These are phyloP conservation scores for Girardinichthys multiradiatus DNA, from an alignment of 2,113 vertebrate species.

Conservation along the genomic window DNA sequence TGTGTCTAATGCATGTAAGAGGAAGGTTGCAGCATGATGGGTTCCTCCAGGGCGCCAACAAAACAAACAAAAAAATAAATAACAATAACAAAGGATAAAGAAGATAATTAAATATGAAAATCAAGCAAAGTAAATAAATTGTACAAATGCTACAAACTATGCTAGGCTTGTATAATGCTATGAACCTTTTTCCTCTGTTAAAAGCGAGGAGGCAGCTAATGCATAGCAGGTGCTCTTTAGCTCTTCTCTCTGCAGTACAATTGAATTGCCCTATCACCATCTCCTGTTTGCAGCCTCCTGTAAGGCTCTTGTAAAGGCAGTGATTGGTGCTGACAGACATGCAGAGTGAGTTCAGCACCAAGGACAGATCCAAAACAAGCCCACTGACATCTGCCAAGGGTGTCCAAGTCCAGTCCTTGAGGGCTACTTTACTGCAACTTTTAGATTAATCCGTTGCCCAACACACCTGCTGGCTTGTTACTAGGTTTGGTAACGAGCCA, in stretches of 20 bases:
- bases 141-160: too few species aligned
- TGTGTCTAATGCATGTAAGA: background rate
- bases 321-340: slow-evolving; percentile 61
- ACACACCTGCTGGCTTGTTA: too few species aligned
- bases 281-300: slow-evolving; percentile 6
- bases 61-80: background rate
- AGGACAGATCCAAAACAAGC: slow-evolving; percentile 66
- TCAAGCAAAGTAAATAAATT: background rate
- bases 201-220: slow-evolving; percentile 44
- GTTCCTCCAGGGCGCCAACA: background rate
- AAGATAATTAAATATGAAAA: background rate
- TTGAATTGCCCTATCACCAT: slow-evolving; percentile 63
- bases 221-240: slow-evolving; percentile 53
- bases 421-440: too few species aligned
- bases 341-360: slow-evolving; percentile 66
- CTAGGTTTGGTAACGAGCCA: too few species aligned
- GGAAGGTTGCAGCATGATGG: background rate
- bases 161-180: too few species aligned
- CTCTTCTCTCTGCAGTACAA: slow-evolving; percentile 34
- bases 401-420: too few species aligned
- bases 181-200: slow-evolving; percentile 7
- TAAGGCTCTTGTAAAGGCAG: slow-evolving; percentile 54
- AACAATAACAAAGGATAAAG: background rate
- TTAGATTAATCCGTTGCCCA: too few species aligned
- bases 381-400: slow-evolving; percentile 8